Base-by-base conservation (phyloP, 2,888 invertebrate genomes). In the Megaustenia siamemsis region DNA sequence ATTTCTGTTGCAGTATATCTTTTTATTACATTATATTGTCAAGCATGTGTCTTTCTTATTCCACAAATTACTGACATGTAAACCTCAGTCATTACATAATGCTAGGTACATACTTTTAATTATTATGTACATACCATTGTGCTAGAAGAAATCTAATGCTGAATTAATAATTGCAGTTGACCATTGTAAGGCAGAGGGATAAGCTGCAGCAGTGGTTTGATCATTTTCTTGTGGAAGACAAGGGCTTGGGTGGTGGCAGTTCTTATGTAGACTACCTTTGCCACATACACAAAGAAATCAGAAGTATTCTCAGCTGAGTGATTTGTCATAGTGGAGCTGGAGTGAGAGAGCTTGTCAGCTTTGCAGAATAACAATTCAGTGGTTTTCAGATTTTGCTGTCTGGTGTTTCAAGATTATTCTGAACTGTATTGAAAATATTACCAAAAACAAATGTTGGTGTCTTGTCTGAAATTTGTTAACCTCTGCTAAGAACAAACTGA, bases 191-290 rank as follows among this genome's bases (percentile, higher is more conserved):
- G 45, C 99, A 99, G 94, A 96, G 97, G 92, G 99, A 99, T 94
- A 98, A 98, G 94, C 95, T 99, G 93, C 99, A 99, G 94, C 96
- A 97, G 80, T 97, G 99, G 83, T 96, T 99, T 93, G 96, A 97
- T 88, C 98, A 98, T 95, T 99, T 98, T 96, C 95, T 99, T 88
- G 97, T 98, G 24, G 99, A 99, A 94, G 99, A 99, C 95, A 96
- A 97, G 92, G 93, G 94, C 68, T 89, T 88, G 56, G 94, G 92
- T 88, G 97, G 97, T 89, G 96, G 96, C 90, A 96, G 97, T 5
- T 98, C 98, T 85, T 99, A 99, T 95, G 98, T 99, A 28, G 99
- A 99, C 95, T 99, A 98, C 95, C 96, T 99, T 89, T 99, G 99
- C 95, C 98, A 99, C 95, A 97, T 99, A 95, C 99, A 99, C 96